phyloP scores from a whole-genome alignment of 2,797 vertebrate genomes.

The Pantherophis alleghaniensis region DNA sequence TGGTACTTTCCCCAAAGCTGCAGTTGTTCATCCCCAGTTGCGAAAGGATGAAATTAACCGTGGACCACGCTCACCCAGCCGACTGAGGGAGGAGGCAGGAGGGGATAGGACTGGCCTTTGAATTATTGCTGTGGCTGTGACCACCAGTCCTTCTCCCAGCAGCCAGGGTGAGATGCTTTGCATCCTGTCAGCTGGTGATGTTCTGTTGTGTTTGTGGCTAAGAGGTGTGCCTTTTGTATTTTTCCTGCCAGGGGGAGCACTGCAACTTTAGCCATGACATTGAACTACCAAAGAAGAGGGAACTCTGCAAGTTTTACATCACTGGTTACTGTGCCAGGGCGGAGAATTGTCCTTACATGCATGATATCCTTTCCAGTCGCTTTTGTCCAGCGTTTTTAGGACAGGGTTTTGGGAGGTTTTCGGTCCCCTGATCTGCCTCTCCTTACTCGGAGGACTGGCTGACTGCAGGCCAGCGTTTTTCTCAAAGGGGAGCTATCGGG shows the following conservation, averaged over 20 bases:
- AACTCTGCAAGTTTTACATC: slow-evolving; percentile 97
- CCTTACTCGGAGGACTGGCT: neutral
- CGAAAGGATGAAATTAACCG: neutral
- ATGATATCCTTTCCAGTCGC: slow-evolving; percentile 87
- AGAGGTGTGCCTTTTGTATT: fast-evolving
- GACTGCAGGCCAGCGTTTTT: neutral
- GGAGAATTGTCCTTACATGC: slow-evolving; percentile 96
- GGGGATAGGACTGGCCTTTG: neutral
- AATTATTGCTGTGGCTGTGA: neutral
- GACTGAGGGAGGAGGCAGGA: neutral
- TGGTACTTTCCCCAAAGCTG: neutral
- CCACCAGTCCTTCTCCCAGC: neutral
- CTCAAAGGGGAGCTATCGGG: neutral
- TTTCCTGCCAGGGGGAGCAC: slow-evolving; percentile 85
- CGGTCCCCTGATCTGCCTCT: neutral
- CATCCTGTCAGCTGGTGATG: neutral
- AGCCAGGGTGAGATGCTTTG: neutral
- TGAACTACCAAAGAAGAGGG: slow-evolving; percentile 92
- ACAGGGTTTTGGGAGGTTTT: neutral
- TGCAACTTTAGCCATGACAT: slow-evolving; percentile 98
- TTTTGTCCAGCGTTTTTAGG: neutral
- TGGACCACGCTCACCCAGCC: neutral
- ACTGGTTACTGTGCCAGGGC: slow-evolving; percentile 92
- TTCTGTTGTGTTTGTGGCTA: neutral
- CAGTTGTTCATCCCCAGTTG: neutral